Percentiles rank a stretch among this genome's conserved stretches.
phyloP scores from a whole-genome alignment of 2,113 vertebrate genomes.

The Tapirus terrestris region DNA sequence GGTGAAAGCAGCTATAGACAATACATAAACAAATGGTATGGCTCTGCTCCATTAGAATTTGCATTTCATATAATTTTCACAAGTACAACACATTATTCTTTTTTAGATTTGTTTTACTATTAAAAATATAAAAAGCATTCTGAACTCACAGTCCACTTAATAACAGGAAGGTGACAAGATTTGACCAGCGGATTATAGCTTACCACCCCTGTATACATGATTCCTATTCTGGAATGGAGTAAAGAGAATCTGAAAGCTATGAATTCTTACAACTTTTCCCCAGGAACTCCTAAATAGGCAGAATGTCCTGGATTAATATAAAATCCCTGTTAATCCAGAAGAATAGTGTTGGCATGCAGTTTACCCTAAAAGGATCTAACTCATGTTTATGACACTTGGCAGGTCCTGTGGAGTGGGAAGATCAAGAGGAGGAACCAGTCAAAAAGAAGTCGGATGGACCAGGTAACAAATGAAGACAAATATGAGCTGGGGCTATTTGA shows the following conservation, averaged over 20 bases:
- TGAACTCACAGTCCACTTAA: neutral
- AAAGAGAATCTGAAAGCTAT: neutral
- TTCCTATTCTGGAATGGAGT: neutral
- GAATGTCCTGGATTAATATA: neutral
- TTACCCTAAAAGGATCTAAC: neutral
- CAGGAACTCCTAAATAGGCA: neutral
- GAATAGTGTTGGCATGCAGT: neutral
- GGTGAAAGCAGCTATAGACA: rapidly evolving
- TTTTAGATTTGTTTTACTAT: neutral
- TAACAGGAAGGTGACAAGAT: neutral
- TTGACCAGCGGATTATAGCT: neutral
- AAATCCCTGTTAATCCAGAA: neutral
- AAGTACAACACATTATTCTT: neutral
- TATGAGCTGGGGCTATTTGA: neutral
- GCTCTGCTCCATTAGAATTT: neutral
- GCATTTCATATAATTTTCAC: neutral
- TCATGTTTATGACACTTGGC: slow-evolving; percentile 13
- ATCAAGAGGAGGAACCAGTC: slow-evolving; percentile 84
- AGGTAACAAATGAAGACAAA: slow-evolving; percentile 81
- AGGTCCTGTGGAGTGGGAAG: slow-evolving; percentile 86
- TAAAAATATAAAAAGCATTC: neutral
- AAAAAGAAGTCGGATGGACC: slow-evolving; percentile 90
- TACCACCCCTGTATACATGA: too few species aligned
- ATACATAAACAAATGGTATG: too few species aligned
- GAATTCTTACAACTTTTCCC: neutral